phyloP scores from a whole-genome alignment of 2,888 invertebrate genomes.

The Tetramorium bicarinatum region DNA sequence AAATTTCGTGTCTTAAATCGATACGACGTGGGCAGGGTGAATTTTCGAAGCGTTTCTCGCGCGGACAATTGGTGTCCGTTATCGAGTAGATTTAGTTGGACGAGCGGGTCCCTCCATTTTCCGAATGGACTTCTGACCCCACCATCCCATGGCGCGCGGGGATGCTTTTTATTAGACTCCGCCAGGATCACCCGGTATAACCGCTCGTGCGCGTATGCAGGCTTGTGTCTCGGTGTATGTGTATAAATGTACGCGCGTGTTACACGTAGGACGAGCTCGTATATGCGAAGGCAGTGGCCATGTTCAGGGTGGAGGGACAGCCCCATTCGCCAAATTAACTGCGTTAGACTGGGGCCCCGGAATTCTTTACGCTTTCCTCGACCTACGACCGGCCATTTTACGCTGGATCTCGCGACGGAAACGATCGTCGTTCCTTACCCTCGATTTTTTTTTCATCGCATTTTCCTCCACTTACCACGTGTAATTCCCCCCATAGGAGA shows the following conservation, averaged over 20 bases:
- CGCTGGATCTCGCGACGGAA: conserved; percentile 78
- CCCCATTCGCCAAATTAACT: conserved; percentile 86
- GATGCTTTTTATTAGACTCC: conserved; percentile 86
- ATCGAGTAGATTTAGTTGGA: conserved; percentile 86
- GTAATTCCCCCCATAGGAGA: conserved; percentile 53
- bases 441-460: conserved; percentile 52
- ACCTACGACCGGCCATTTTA: conserved; percentile 83
- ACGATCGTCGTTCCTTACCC: conserved; percentile 57
- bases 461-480: conserved; percentile 57
- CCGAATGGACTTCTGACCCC: conserved; percentile 86
- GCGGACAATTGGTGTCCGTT: conserved; percentile 83
- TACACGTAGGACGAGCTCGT: conserved; percentile 59
- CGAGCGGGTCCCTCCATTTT: conserved; percentile 85
- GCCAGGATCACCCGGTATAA: conserved; percentile 81
- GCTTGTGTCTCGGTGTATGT: conserved; percentile 48
- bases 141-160: conserved; percentile 81
- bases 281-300: conserved; percentile 78
- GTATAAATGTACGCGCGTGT: conserved; percentile 45
- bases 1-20: conserved; percentile 64
- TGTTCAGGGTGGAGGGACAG: conserved; percentile 81
- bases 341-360: conserved; percentile 79
- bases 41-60: conserved; percentile 41
- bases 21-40: not conserved
- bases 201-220: conserved; percentile 7
- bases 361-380: conserved; percentile 83